Percentiles rank a stretch among this genome's conserved stretches.
Conservation (phyloP, 2,113 vertebrate species). For the Chitala chitala region DNA sequence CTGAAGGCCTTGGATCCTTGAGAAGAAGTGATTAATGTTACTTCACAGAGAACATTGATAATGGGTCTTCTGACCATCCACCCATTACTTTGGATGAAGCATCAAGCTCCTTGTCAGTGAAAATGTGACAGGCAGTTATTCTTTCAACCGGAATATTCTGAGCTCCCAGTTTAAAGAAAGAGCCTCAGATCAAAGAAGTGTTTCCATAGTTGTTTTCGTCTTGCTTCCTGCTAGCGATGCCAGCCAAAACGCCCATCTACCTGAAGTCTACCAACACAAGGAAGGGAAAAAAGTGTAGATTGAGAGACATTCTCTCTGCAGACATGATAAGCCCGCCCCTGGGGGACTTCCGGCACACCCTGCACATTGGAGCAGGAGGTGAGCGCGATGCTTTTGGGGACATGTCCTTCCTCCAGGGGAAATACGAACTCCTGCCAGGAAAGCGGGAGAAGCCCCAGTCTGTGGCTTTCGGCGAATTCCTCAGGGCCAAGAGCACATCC, state of each 20-base stretch:
- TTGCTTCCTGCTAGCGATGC: constrained; percentile 67
- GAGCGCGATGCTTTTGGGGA: constrained; percentile 91
- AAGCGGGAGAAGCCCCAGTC: constrained; percentile 69
- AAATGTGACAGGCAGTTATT: constrained; percentile 57
- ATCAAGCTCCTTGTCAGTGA: constrained; percentile 31
- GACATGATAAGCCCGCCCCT: constrained; percentile 98
- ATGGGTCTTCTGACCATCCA: not conserved
- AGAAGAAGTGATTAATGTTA: not conserved
- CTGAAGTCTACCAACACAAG: constrained; percentile 87
- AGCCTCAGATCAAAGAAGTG: not conserved
- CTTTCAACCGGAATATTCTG: constrained; percentile 26
- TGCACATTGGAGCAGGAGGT: constrained; percentile 92
- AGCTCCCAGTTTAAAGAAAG: constrained; percentile 13
- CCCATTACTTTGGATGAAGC: not conserved
- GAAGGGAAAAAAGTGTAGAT: constrained; percentile 94
- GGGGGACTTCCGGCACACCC: constrained; percentile 95
- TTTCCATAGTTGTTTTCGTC: constrained; percentile 20
- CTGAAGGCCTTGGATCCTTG: constrained; percentile 5
- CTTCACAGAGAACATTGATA: not conserved
- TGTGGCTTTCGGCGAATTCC: constrained; percentile 73
- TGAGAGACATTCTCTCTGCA: constrained; percentile 91
- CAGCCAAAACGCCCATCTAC: constrained; percentile 96
- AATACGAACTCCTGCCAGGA: constrained; percentile 87
- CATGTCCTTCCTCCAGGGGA: constrained; percentile 95
- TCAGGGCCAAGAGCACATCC: constrained; percentile 88